Evolutionary conservation across 2,797 vertebrate species (phyloP).

Genomic region (Sebastes minor): DNA sequence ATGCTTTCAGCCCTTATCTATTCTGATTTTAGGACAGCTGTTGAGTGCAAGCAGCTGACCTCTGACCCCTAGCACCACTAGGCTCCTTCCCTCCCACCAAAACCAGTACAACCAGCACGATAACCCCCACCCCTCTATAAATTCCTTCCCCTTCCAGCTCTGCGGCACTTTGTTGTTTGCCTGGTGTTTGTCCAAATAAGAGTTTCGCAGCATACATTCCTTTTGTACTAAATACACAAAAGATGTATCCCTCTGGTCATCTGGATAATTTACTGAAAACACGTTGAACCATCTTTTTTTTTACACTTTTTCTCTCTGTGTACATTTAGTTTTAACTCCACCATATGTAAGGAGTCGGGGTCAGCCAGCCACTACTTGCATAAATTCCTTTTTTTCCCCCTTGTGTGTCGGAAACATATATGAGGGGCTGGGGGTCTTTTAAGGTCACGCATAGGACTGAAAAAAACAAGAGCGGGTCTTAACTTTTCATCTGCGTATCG

Average conservation of each 20-base stretch:
- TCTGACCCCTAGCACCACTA: conserved; percentile 80
- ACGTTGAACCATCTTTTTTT: not conserved
- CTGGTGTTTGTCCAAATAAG: conserved; percentile 55
- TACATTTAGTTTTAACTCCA: conserved; percentile 9
- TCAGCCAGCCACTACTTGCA: conserved; percentile 18
- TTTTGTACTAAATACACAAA: conserved; percentile 1
- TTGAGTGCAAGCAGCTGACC: conserved; percentile 89
- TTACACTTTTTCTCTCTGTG: not conserved
- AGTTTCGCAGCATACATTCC: conserved; percentile 22
- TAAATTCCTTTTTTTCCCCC: conserved; percentile 10
- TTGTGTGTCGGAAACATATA: conserved; percentile 36
- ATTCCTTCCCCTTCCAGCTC: conserved; percentile 78
- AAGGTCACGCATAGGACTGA: conserved; percentile 50
- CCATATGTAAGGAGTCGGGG: conserved; percentile 14
- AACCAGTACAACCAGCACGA: conserved; percentile 61
- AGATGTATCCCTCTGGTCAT: not conserved
- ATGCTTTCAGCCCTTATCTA: conserved; percentile 91
- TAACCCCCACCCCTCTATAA: conserved; percentile 79
- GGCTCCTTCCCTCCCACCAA: conserved; percentile 68
- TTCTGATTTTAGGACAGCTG: conserved; percentile 87
- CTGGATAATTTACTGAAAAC: not conserved
- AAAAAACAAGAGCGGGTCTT: conserved; percentile 19
- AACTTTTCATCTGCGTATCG: conserved; percentile 15
- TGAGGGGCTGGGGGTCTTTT: conserved; percentile 48
- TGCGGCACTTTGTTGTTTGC: conserved; percentile 65